A percentile compares a stretch with the other conserved stretches of the same genome.
Evolutionary conservation across 1,140 invertebrate species (phyloP).

Genomic region (Ctenoplectra terminalis): DNA sequence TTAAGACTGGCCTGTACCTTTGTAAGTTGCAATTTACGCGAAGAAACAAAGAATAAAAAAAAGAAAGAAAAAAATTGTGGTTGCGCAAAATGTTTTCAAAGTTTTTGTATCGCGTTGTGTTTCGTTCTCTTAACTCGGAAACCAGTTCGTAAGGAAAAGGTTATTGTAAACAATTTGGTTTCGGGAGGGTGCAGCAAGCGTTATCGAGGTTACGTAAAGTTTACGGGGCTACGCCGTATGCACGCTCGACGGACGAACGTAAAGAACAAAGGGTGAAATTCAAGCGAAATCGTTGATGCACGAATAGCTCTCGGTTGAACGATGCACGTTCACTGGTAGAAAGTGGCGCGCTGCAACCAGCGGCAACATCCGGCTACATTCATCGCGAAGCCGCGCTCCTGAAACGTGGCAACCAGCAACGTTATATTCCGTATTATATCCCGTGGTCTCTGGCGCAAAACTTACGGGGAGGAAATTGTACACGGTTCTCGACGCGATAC

Average conservation of each 20-base stretch:
- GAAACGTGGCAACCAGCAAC: not conserved
- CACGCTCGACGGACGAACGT: not conserved
- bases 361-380: conserved; percentile 9
- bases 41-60: too few species aligned
- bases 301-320: conserved; percentile 1
- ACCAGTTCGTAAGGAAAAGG: too few species aligned
- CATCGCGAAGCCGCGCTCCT: not conserved
- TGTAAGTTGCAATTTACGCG: not conserved
- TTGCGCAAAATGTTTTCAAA: too few species aligned
- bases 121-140: too few species aligned
- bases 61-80: too few species aligned
- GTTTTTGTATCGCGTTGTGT: too few species aligned
- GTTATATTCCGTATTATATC: not conserved
- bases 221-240: not conserved
- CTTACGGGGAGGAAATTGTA: not conserved
- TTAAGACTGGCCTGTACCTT: not conserved
- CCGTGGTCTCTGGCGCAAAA: not conserved
- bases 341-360: conserved; percentile 17
- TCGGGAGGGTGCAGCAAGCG: not conserved
- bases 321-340: not conserved
- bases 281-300: conserved; percentile 24
- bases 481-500: not conserved
- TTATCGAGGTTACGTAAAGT: not conserved
- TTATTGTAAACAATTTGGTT: not conserved
- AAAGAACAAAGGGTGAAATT: conserved; percentile 34